phyloP scores from a whole-genome alignment of 2,888 invertebrate species.

The Saturnia japonica region DNA sequence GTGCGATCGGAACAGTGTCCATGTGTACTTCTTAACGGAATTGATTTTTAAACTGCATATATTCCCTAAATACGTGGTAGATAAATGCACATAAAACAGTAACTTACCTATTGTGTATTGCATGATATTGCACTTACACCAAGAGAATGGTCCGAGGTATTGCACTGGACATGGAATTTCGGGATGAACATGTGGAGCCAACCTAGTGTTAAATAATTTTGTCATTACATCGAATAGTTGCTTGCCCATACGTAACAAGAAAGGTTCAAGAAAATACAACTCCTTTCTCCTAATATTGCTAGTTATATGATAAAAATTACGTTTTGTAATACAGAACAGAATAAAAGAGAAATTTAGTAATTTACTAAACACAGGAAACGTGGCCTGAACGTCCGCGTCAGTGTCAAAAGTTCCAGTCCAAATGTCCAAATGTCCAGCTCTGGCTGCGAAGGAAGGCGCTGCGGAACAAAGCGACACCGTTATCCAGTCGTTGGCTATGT shows the following conservation, averaged over 20 bases:
- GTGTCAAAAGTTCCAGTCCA: conserved; percentile 7
- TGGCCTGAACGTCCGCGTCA: not conserved
- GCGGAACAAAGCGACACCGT: not conserved
- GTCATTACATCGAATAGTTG: not conserved
- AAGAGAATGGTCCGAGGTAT: too few relatives aligned
- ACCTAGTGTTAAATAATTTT: not conserved
- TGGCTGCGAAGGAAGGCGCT: conserved; percentile 1
- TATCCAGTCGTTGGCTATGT: not conserved
- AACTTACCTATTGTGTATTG: too few relatives aligned
- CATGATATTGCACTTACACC: too few relatives aligned
- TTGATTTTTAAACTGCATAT: not conserved
- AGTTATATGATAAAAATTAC: too few relatives aligned
- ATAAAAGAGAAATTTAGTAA: not conserved
- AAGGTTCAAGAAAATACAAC: not conserved
- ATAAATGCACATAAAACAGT: not conserved
- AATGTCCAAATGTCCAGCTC: conserved; percentile 10
- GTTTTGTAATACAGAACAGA: not conserved
- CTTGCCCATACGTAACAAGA: not conserved
- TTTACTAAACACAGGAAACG: not conserved
- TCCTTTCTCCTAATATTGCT: too few relatives aligned
- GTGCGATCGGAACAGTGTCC: too few relatives aligned
- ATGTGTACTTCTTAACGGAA: not conserved
- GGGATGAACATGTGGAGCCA: not conserved
- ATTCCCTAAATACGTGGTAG: not conserved
- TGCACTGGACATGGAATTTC: not conserved